Conservation (phyloP, 2,113 vertebrate genomes). For the Corythornis madagascariensis region DNA sequence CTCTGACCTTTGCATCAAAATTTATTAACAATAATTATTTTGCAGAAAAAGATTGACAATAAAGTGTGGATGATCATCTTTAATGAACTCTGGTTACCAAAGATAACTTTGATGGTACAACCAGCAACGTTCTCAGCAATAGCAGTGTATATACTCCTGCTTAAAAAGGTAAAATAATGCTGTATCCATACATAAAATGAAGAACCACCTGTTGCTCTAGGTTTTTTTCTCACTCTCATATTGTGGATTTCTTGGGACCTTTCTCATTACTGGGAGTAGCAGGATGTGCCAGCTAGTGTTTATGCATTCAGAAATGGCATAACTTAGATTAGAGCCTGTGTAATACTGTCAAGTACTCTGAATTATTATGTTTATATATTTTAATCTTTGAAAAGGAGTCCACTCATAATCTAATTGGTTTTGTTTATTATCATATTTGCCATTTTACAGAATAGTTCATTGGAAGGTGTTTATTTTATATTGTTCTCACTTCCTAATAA, state of each 20-base stretch:
- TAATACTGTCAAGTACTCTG: constrained; percentile 11
- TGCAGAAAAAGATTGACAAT: constrained; percentile 46
- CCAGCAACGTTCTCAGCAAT: background rate
- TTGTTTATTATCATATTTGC: constrained; percentile 26
- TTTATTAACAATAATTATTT: constrained; percentile 52
- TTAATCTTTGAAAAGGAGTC: constrained; percentile 17
- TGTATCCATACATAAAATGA: background rate
- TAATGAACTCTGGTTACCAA: constrained; percentile 18
- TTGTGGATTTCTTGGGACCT: background rate
- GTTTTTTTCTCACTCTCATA: background rate
- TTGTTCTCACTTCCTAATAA: constrained; percentile 11
- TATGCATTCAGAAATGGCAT: background rate
- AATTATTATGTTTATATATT: constrained; percentile 30
- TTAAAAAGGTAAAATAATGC: background rate
- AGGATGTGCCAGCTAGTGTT: background rate
- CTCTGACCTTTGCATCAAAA: constrained; percentile 60
- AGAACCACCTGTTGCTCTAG: background rate
- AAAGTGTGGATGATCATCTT: constrained; percentile 21
- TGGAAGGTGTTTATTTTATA: constrained; percentile 16
- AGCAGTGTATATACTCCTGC: background rate
- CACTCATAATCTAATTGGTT: constrained; percentile 33
- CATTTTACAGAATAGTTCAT: constrained; percentile 28
- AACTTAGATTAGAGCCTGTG: background rate
- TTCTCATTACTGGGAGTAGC: background rate
- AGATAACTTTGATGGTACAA: background rate